Evolutionary conservation across 2,113 vertebrate species (phyloP).

Genomic region (Ophthalmolycus amberensis): DNA sequence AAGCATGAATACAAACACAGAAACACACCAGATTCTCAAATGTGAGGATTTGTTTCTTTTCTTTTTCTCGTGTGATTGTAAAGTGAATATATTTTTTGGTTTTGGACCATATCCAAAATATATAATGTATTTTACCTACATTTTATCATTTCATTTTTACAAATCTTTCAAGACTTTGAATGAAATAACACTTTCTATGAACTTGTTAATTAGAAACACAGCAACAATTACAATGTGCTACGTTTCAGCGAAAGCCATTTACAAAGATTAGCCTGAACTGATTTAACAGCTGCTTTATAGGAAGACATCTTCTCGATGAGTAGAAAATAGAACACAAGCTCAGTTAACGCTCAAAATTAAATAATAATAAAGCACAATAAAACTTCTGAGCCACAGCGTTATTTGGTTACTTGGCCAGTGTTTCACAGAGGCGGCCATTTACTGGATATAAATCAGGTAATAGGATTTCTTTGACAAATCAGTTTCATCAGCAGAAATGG

Average conservation of each 20-base stretch:
- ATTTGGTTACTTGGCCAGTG: slow-evolving; percentile 64
- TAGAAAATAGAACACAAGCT: slow-evolving; percentile 52
- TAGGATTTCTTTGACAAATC: slow-evolving; percentile 59
- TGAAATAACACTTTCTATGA: slow-evolving; percentile 61
- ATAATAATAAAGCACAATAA: slow-evolving; percentile 70
- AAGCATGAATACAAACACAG: too few relatives aligned
- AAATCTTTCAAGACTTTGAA: background rate
- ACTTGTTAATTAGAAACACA: slow-evolving; percentile 60
- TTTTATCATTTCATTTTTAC: too few relatives aligned
- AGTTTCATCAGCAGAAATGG: slow-evolving; percentile 50
- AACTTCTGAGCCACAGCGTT: slow-evolving; percentile 70
- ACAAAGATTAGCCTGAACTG: slow-evolving; percentile 60
- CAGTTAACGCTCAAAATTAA: slow-evolving; percentile 48
- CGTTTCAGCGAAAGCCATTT: slow-evolving; percentile 33
- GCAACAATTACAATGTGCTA: slow-evolving; percentile 62
- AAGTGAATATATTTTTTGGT: too few relatives aligned
- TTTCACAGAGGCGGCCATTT: slow-evolving; percentile 68
- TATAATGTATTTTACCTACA: too few relatives aligned
- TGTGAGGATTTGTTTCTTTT: too few relatives aligned
- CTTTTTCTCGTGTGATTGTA: too few relatives aligned
- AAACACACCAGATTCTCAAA: too few relatives aligned
- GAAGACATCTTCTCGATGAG: slow-evolving; percentile 70
- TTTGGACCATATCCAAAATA: too few relatives aligned
- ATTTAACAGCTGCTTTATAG: slow-evolving; percentile 60
- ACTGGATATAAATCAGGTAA: slow-evolving; percentile 71